Evolutionary conservation across 2,113 vertebrate genomes (phyloP), one percentile per base, ranked within the genome.

Genomic region (Nanger granti): DNA sequence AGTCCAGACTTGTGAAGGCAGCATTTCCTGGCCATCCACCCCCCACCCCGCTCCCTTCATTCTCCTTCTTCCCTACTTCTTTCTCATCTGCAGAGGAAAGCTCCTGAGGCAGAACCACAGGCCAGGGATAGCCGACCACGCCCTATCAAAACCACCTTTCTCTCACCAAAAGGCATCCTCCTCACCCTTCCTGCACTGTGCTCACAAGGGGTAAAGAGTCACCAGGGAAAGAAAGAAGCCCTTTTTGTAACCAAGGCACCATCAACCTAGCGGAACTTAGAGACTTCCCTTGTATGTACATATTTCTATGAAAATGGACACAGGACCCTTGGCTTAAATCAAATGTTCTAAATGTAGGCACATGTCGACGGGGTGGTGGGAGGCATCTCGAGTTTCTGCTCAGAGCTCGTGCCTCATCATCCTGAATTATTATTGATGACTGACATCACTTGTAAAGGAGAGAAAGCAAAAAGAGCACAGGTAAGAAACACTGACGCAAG

Each of bases 371-470:
- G 24, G 55, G 41, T 1, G 8, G 18, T 49, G 49, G 92, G 1
- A 17, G 10, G 5, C 29, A 54, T 1, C 20, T 6, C 18, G 11
- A 28, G 41, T 9, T 34, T 49, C 5, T 62, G 14, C 54, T n/a
- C 11, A n/a, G 29, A 82, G 24, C 37, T 17, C 37, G 3, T 4
- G 13, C 18, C 34, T 57, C 17, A 5, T 44, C 2, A 20, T 4
- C 14, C 28, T 9, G 22, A 18, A 60, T 0, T 9, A 15, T 15
- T 7, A 9, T 7, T 18, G 17, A 5, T 0, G 47, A 47, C 64
- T 15, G 49, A 22, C 10, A 12, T 7, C 3, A 6, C 47, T 89
- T 73, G 54, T 52, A 44, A 80, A 24, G 14, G 24, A 49, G 12
- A 57, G 4, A 60, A 13, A 6, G 1, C 5, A 29, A n/a, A 37